Conservation (phyloP, 2,113 vertebrate genomes). For the Sula dactylatra region DNA sequence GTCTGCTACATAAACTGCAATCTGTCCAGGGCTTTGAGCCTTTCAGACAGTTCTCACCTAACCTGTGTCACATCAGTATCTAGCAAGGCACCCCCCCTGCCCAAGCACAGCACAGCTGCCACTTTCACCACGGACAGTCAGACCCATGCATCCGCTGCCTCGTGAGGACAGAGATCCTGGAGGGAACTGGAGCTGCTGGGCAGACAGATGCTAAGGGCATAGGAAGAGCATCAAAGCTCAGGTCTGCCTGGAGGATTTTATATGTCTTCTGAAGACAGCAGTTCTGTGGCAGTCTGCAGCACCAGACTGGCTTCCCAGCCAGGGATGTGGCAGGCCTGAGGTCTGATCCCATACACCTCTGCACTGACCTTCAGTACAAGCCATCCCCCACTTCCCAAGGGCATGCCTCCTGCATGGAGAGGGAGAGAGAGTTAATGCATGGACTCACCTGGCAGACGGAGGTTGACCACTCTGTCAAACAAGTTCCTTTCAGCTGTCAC, state of each 20-base stretch:
- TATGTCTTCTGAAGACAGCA: background rate
- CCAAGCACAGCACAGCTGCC: background rate
- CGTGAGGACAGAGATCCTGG: background rate
- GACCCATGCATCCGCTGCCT: background rate
- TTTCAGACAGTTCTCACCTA: background rate
- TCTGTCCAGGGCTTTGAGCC: background rate
- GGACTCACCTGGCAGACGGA: constrained; percentile 78
- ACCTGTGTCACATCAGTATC: background rate
- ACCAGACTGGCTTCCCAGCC: background rate
- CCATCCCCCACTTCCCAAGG: background rate
- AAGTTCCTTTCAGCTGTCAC: constrained; percentile 90
- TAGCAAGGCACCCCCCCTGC: background rate
- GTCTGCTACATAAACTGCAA: background rate
- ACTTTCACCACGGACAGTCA: background rate
- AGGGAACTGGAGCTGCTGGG: background rate
- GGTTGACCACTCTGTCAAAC: constrained; percentile 88
- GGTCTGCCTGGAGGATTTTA: background rate
- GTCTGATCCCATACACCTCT: background rate
- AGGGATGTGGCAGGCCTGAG: background rate
- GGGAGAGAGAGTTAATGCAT: background rate
- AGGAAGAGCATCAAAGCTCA: background rate
- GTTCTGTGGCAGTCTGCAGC: background rate
- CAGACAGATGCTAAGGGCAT: background rate
- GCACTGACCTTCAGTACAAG: too few relatives aligned
- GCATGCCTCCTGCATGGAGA: background rate